Evolutionary conservation across 2,797 vertebrate genomes (phyloP).

Genomic region (Pangasius macronema): DNA sequence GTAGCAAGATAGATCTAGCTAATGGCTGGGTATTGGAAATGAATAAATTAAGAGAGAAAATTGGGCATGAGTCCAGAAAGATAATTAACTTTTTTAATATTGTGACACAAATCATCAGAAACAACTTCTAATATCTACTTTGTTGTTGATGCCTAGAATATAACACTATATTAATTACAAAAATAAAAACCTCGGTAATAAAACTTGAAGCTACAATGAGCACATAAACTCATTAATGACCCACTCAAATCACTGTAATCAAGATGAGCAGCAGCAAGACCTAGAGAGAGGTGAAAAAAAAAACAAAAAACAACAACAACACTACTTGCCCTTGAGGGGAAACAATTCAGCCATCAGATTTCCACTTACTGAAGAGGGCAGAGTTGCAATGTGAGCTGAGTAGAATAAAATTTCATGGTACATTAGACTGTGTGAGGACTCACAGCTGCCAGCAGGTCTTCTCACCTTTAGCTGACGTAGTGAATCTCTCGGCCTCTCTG

Average conservation of each 20-base stretch:
- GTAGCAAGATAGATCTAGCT: not conserved
- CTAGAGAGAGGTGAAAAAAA: too few relatives aligned
- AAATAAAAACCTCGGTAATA: not conserved
- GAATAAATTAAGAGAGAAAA: not conserved
- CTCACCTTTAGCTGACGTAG: constrained; percentile 46
- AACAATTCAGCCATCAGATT: constrained; percentile 34
- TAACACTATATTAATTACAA: not conserved
- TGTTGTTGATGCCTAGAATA: not conserved
- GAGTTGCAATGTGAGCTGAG: constrained; percentile 47
- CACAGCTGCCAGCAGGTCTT: constrained; percentile 34
- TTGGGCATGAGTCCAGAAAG: not conserved
- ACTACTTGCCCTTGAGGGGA: constrained; percentile 12
- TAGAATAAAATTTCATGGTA: constrained; percentile 43
- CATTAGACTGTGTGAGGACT: constrained; percentile 44
- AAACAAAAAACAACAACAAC: too few relatives aligned
- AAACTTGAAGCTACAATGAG: not conserved
- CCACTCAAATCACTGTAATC: not conserved
- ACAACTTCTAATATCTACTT: not conserved
- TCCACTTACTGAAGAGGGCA: constrained; percentile 37
- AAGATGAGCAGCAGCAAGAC: not conserved
- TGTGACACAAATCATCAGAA: not conserved
- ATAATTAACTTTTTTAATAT: constrained; percentile 4
- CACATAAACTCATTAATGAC: not conserved
- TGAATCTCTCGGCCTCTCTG: constrained; percentile 17
- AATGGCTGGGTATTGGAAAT: not conserved